Conservation (phyloP, 2,888 invertebrate genomes). For the Lutraria lutraria region DNA sequence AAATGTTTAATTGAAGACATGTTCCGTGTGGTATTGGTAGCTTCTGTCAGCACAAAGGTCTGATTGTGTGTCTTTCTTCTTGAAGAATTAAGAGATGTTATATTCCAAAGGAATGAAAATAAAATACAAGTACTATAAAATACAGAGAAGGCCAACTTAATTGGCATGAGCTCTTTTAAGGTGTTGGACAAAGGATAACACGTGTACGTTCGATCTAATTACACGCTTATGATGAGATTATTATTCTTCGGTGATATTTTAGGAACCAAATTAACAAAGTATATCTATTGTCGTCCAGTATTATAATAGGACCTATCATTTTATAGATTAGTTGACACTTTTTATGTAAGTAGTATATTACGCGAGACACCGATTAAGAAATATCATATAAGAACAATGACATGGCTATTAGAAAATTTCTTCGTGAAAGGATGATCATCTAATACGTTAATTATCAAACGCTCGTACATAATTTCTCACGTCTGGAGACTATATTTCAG, state of each 20-base stretch:
- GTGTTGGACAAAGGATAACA: background rate
- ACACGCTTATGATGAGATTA: background rate
- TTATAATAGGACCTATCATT: background rate
- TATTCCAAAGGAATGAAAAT: background rate
- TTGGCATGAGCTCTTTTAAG: background rate
- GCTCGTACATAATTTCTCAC: background rate
- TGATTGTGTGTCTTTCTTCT: background rate
- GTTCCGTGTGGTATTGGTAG: slow-evolving; percentile 13
- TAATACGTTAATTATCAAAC: background rate
- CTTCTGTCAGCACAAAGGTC: background rate
- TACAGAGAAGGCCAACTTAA: background rate
- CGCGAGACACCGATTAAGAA: background rate
- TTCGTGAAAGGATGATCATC: background rate
- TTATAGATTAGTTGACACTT: background rate
- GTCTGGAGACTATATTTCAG: background rate
- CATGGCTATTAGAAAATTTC: background rate
- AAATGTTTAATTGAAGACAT: slow-evolving; percentile 42
- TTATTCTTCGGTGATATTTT: background rate
- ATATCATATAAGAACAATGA: background rate
- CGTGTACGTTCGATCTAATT: background rate
- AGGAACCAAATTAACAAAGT: background rate
- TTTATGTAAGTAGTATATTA: background rate
- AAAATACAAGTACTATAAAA: background rate
- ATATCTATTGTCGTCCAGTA: background rate
- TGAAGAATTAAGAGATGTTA: background rate